Evolutionary conservation across 2,888 invertebrate species (phyloP), one percentile per base, ranked within the genome.

Genomic region (Xiphydria camelus): DNA sequence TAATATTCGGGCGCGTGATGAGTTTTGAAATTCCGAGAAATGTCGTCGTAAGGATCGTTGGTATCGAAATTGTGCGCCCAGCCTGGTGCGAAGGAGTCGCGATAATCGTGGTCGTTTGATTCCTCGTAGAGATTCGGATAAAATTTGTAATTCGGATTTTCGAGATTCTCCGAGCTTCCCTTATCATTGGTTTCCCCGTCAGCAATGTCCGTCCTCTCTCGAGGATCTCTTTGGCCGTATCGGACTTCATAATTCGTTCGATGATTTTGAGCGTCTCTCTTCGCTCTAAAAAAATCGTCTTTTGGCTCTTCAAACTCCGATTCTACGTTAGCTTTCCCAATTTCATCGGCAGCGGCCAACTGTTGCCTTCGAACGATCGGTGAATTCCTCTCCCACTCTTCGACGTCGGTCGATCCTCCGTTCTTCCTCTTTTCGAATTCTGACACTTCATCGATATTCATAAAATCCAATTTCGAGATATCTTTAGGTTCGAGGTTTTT

Each of bases 331-430:
- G n/a, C n/a, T n/a, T n/a, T n/a, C n/a, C 12, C 29, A 29, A 3
- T 10, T 14, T 29, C 12, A 29, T 7, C 7, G 9, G 4, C 29
- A 29, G 12, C 12, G 7, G 15, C 29, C 7, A 5, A 6, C 7
- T 44, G 45, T 34, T 26, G 39, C 25, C n/a, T n/a, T n/a, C 26
- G 40, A 9, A 45, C 17, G 7, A 32, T 40, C 6, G 45, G 45
- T 4, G 33, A 23, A 26, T 40, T 33, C 19, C 32, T 45, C 7
- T 45, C 40, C 45, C 45, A 45, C 26, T 45, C 45, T 33, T 45
- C 45, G 4, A 45, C 26, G 20, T 45, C 40, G 2, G 45, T 45
- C 19, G 19, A 33, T 12, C 45, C 45, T 14, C 33, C 31, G 15
- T 10, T 15, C 18, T 40, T 34, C 9, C 32, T 38, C 5, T 31